Percentiles rank a stretch among this genome's conserved stretches.
These are phyloP conservation scores for Andrena minutula DNA, from an alignment of 2,888 invertebrate genomes.

Conservation along the genomic window DNA sequence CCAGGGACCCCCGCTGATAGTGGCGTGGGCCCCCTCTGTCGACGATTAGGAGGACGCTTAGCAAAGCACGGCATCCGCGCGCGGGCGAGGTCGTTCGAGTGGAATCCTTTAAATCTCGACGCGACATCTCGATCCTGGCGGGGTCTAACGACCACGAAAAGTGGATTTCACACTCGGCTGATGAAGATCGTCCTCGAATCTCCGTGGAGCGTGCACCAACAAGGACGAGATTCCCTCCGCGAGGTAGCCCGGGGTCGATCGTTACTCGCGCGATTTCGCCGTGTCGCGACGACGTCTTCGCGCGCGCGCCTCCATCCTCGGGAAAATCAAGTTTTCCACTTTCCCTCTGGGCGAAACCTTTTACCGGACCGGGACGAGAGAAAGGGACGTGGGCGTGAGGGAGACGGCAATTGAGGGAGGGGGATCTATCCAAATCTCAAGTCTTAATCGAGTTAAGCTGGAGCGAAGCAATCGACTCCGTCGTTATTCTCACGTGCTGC, in stretches of 20 bases:
- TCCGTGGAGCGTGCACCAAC: constrained; percentile 38
- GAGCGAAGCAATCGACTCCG: constrained; percentile 30
- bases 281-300: constrained; percentile 73
- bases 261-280: constrained; percentile 74
- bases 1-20: not conserved
- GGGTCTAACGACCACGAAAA: constrained; percentile 74
- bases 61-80: not conserved
- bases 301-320: constrained; percentile 30
- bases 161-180: constrained; percentile 78
- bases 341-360: constrained; percentile 67
- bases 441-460: constrained; percentile 33
- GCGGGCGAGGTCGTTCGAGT: constrained; percentile 42
- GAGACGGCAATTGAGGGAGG: not conserved
- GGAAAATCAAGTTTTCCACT: constrained; percentile 72
- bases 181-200: constrained; percentile 46
- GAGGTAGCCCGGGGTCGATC: constrained; percentile 54
- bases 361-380: constrained; percentile 35
- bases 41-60: not conserved
- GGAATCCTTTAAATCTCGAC: constrained; percentile 74
- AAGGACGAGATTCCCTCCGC: constrained; percentile 48
- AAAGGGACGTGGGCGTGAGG: not conserved
- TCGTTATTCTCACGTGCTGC: not conserved
- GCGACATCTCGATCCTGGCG: constrained; percentile 69
- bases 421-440: constrained; percentile 44
- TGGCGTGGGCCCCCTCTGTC: no score